phyloP scores from a whole-genome alignment of 2,888 invertebrate species.

The Graphium colonna region DNA sequence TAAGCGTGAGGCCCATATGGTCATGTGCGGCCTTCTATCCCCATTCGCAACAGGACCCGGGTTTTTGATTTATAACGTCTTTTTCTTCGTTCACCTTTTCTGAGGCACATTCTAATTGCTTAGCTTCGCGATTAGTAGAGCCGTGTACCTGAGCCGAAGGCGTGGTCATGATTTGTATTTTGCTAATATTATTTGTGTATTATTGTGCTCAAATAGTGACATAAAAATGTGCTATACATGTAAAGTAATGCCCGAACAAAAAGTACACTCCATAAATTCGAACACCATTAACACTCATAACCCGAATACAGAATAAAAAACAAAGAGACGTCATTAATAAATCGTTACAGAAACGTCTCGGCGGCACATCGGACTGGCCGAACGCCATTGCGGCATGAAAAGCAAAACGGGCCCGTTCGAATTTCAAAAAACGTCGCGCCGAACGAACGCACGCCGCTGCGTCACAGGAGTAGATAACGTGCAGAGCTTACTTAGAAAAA shows the following conservation, averaged over 20 bases:
- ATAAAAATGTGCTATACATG: too few relatives aligned
- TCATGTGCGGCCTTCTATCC: conserved; percentile 7
- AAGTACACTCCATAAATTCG: too few relatives aligned
- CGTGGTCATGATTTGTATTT: conserved; percentile 1
- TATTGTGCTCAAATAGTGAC: not conserved
- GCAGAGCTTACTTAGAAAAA: too few relatives aligned
- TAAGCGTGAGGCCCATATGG: conserved; percentile 16
- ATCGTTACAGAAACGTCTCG: not conserved
- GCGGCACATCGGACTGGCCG: not conserved
- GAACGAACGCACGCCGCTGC: conserved; percentile 58
- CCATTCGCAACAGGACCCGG: conserved; percentile 1
- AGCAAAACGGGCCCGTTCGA: conserved; percentile 22
- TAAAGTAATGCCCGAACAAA: too few relatives aligned
- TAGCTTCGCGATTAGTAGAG: conserved; percentile 10
- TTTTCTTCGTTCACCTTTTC: conserved; percentile 4
- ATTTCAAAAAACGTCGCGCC: conserved; percentile 34
- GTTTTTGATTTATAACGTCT: conserved; percentile 11
- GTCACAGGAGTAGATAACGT: too few relatives aligned
- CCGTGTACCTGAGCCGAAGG: conserved; percentile 8
- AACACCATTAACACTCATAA: too few relatives aligned
- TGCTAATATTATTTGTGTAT: not conserved
- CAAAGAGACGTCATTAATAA: not conserved
- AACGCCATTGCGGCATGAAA: not conserved
- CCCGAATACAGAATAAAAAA: too few relatives aligned
- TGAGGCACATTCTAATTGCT: conserved; percentile 12